These are phyloP conservation scores for Phocoena sinus DNA, from an alignment of 2,113 vertebrate species.

Conservation along the genomic window DNA sequence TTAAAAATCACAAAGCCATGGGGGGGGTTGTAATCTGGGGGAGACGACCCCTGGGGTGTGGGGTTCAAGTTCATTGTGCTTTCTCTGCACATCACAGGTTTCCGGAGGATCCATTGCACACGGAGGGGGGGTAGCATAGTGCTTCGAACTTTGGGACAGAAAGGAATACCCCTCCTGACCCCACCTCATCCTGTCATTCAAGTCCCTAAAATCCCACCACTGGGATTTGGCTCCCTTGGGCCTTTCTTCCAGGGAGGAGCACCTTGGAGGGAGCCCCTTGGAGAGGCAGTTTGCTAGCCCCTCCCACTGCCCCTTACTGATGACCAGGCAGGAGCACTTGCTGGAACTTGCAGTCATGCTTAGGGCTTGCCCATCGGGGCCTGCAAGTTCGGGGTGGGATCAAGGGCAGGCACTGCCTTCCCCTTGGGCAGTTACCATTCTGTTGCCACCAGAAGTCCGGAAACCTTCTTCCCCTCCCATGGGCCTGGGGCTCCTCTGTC, in stretches of 20 bases:
- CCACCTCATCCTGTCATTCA: not conserved
- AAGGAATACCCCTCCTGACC: not conserved
- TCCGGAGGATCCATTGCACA: rapidly evolving
- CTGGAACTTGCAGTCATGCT: not conserved
- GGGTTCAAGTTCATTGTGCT: not conserved
- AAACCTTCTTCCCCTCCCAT: not conserved
- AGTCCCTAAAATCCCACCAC: not conserved
- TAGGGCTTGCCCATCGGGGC: rapidly evolving
- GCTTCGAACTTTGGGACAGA: not conserved
- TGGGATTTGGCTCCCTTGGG: not conserved
- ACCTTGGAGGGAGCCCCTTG: not conserved
- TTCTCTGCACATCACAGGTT: not conserved
- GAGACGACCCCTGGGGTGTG: not conserved
- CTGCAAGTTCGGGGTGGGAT: not conserved
- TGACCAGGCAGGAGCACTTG: not conserved
- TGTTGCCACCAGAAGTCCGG: not conserved
- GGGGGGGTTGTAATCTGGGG: conserved; percentile 57
- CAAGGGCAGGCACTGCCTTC: not conserved
- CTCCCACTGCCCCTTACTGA: not conserved
- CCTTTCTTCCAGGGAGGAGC: not conserved
- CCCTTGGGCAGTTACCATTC: not conserved
- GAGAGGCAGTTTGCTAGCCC: not conserved
- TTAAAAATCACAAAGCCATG: conserved; percentile 79
- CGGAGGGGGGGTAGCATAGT: not conserved
- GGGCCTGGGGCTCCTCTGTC: not conserved